Evolutionary conservation across 1,140 invertebrate species (phyloP).

Genomic region (Dryas iulia): DNA sequence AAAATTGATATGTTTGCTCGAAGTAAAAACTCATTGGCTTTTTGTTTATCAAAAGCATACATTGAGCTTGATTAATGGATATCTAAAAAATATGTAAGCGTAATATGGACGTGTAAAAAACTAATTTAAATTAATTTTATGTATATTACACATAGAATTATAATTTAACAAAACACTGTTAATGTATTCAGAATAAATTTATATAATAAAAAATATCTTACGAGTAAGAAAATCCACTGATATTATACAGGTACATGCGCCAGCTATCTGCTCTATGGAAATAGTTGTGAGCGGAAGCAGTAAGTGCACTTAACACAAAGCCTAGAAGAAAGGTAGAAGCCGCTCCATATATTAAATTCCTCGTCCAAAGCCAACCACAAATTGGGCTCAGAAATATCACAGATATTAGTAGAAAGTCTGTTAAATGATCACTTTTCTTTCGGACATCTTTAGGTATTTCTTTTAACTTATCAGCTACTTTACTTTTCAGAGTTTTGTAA

Average conservation of each 20-base stretch:
- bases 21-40: too few species aligned
- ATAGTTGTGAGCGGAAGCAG: constrained; percentile 88
- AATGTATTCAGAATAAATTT: too few species aligned
- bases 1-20: too few species aligned
- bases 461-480: constrained; percentile 79
- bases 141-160: too few species aligned
- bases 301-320: constrained; percentile 80
- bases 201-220: constrained; percentile 45
- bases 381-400: constrained; percentile 79
- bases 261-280: constrained; percentile 90
- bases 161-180: too few species aligned
- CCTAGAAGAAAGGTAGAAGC: constrained; percentile 59
- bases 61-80: too few species aligned
- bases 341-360: constrained; percentile 48
- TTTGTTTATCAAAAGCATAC: too few species aligned
- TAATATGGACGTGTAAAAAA: too few species aligned
- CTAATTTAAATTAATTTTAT: too few species aligned
- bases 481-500: constrained; percentile 84
- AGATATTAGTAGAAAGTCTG: constrained; percentile 78
- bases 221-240: constrained; percentile 84
- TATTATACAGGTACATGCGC: constrained; percentile 90
- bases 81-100: too few species aligned
- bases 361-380: constrained; percentile 75
- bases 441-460: constrained; percentile 52
- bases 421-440: constrained; percentile 76